Percentiles rank a stretch among this genome's conserved stretches.
Conservation (phyloP, 1,140 invertebrate species). For the Parapsyche elsis region DNA sequence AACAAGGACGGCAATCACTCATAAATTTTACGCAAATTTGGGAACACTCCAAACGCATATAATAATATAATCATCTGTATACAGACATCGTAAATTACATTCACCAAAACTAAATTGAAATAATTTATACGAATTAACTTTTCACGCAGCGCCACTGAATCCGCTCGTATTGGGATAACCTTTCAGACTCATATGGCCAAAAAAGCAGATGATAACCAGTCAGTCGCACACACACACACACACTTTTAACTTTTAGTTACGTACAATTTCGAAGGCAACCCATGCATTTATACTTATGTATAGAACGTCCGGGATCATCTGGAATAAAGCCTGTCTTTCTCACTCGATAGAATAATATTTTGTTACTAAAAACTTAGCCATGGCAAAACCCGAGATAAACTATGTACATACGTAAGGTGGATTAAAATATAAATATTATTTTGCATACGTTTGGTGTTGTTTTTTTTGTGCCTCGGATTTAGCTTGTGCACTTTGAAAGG, state of each 20-base stretch:
- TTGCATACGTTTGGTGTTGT: constrained; percentile 30
- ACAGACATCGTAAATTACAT: neutral
- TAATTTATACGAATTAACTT: neutral
- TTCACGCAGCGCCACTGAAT: neutral
- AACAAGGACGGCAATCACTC: neutral
- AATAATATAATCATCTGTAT: neutral
- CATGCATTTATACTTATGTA: neutral
- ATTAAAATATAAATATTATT: neutral
- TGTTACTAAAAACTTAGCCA: neutral
- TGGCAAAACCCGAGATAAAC: too few relatives aligned
- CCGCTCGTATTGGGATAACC: constrained; percentile 47
- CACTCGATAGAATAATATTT: neutral
- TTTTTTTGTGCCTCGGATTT: constrained; percentile 31
- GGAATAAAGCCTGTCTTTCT: neutral
- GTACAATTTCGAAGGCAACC: neutral
- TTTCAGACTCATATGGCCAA: constrained; percentile 49
- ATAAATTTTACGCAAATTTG: neutral
- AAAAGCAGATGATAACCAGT: constrained; percentile 52
- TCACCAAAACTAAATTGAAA: neutral
- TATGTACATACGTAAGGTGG: too few relatives aligned
- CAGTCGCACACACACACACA: neutral
- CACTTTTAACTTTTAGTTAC: neutral
- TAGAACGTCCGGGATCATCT: constrained; percentile 38
- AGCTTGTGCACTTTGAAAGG: constrained; percentile 34
- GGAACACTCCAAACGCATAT: neutral